A percentile compares a stretch with the other conserved stretches of the same genome.
Conservation (phyloP, 1,140 invertebrate genomes). For the Drosophila azteca region DNA sequence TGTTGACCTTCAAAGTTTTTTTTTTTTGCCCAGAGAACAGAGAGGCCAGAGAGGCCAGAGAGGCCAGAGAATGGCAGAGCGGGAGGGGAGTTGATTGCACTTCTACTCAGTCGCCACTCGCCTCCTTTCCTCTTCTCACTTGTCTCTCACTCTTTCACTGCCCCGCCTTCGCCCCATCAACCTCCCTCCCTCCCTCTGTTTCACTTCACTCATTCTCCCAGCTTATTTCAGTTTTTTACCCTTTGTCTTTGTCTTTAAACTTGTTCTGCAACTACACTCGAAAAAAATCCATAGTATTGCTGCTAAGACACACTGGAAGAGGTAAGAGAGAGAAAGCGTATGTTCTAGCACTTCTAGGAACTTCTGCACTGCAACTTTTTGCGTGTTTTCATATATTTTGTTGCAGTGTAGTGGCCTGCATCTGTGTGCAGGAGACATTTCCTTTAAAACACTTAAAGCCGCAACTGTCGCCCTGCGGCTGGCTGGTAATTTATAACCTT, state of each 20-base stretch:
- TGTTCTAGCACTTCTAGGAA: no score
- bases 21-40: conserved; percentile 12
- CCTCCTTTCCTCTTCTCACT: not conserved
- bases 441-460: conserved; percentile 47
- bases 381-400: conserved; percentile 5
- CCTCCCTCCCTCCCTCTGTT: not conserved
- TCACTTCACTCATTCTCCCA: not conserved
- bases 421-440: conserved; percentile 33
- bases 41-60: no score
- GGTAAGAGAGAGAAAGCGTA: no score
- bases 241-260: conserved; percentile 1
- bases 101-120: conserved; percentile 1
- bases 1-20: conserved; percentile 57
- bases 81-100: conserved; percentile 15
- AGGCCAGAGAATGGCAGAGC: conserved; percentile 3
- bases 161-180: not conserved
- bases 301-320: no score
- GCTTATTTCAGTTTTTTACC: not conserved
- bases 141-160: not conserved
- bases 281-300: no score
- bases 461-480: conserved; percentile 17
- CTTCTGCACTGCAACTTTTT: no score
- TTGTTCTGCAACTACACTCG: no score
- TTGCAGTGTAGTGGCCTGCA: conserved; percentile 31
- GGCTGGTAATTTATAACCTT: conserved; percentile 70